phyloP scores from a whole-genome alignment of 2,888 invertebrate species.

The Onthophagus sagittarius region DNA sequence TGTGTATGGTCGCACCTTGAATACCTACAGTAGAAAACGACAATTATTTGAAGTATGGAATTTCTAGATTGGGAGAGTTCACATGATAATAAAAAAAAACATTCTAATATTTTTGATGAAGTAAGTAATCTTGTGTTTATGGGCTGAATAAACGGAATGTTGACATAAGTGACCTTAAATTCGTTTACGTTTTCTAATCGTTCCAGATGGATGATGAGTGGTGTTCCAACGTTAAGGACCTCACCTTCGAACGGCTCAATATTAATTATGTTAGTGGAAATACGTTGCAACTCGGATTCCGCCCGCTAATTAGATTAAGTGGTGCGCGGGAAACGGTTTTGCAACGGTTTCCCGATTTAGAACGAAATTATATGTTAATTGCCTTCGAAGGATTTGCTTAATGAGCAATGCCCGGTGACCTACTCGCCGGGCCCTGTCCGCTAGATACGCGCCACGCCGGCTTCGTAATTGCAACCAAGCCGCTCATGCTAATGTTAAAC shows the following conservation, averaged over 20 bases:
- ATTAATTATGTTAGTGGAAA: not conserved
- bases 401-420: conserved; percentile 12
- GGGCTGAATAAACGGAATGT: no score
- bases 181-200: not conserved
- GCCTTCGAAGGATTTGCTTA: conserved; percentile 5
- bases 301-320: conserved; percentile 11
- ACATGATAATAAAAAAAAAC: not conserved
- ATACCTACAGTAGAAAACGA: not conserved
- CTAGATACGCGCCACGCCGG: not conserved
- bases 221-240: not conserved
- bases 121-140: not conserved
- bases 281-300: conserved; percentile 6
- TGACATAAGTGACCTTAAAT: not conserved
- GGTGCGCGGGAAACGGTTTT: conserved; percentile 10
- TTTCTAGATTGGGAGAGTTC: not conserved
- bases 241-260: not conserved
- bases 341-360: conserved; percentile 13
- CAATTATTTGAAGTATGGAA: not conserved
- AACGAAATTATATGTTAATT: conserved; percentile 14
- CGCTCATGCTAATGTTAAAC: not conserved
- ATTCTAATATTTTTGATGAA: not conserved
- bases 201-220: not conserved
- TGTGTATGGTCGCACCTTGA: not conserved
- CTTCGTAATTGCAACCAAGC: not conserved
- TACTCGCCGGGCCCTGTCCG: conserved; percentile 1